These are phyloP conservation scores for Chloebia gouldiae DNA, from an alignment of 2,113 vertebrate genomes.

Conservation along the genomic window DNA sequence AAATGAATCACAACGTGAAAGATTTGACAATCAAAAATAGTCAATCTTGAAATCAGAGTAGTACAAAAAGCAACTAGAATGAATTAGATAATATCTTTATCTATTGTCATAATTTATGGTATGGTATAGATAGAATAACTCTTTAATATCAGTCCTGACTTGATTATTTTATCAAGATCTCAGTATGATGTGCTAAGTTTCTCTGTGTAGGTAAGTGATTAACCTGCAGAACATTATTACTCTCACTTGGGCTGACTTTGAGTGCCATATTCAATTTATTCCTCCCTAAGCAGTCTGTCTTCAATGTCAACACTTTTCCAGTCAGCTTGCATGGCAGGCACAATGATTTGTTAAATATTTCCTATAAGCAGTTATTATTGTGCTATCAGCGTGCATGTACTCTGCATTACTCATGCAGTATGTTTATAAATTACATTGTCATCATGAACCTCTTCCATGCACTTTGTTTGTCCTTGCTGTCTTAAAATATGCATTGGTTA, in stretches of 20 bases:
- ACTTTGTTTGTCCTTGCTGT: constrained; percentile 29
- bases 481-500: background rate
- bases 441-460: background rate
- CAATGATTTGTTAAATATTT: background rate
- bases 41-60: background rate
- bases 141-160: background rate
- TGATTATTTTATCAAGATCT: background rate
- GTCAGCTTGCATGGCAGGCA: background rate
- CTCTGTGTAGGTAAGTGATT: background rate
- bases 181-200: background rate
- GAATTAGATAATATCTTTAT: background rate
- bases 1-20: background rate
- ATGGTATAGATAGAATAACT: background rate
- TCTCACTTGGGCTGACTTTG: background rate
- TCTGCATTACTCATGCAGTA: background rate
- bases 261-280: background rate
- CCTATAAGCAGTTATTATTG: constrained; percentile 2
- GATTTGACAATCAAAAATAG: background rate
- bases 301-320: constrained; percentile 3
- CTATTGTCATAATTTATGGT: background rate
- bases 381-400: background rate
- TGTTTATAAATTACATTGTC: constrained; percentile 57
- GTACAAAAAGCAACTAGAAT: background rate
- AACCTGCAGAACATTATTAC: background rate
- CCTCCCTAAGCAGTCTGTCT: background rate